These are phyloP conservation scores for Dascyllus trimaculatus DNA, from an alignment of 2,113 vertebrate species.

Conservation along the genomic window DNA sequence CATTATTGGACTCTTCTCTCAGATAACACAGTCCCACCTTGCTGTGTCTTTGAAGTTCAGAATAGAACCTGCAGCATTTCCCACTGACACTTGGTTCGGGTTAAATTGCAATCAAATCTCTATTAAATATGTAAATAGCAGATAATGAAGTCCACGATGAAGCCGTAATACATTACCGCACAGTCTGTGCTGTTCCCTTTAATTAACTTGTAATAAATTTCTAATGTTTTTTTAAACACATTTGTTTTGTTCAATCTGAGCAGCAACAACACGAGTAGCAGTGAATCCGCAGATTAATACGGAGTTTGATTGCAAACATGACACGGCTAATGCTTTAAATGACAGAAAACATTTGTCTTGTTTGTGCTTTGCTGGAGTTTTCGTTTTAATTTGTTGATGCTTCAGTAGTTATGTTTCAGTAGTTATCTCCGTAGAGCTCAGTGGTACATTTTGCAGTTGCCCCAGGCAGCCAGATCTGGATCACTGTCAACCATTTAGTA, in stretches of 20 bases:
- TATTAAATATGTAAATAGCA: slow-evolving; percentile 29
- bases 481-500: slow-evolving; percentile 10
- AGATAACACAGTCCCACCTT: not conserved
- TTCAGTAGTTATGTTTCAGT: not conserved
- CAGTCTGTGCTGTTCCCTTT: not conserved
- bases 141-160: slow-evolving; percentile 4
- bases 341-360: slow-evolving; percentile 1
- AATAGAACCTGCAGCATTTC: not conserved
- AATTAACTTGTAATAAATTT: slow-evolving; percentile 6
- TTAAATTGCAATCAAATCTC: slow-evolving; percentile 6
- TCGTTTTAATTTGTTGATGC: slow-evolving; percentile 3
- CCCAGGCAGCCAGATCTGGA: slow-evolving; percentile 27
- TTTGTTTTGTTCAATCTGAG: not conserved
- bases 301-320: slow-evolving; percentile 23
- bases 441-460: not conserved
- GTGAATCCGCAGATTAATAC: not conserved
- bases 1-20: slow-evolving; percentile 4
- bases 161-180: not conserved
- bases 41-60: not conserved
- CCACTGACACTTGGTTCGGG: not conserved
- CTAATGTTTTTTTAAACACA: not conserved
- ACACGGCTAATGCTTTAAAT: not conserved
- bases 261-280: not conserved
- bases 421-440: slow-evolving; percentile 5
- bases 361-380: not conserved